Base-by-base conservation (phyloP, 2,113 vertebrate genomes). In the Datnioides undecimradiatus region DNA sequence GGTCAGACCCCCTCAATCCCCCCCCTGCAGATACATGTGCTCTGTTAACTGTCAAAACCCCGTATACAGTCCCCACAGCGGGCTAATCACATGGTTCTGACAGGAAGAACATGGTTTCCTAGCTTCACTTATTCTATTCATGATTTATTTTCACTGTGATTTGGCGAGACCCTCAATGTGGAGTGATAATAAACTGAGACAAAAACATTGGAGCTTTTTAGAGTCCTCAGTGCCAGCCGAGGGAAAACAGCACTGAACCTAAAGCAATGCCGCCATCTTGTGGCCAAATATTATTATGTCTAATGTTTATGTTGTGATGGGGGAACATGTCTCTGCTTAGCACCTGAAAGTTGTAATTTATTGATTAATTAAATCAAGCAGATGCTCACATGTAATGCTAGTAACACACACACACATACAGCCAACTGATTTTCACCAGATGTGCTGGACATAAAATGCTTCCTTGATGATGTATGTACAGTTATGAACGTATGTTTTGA, bases 221-320 rank as follows among this genome's bases (percentile, higher is more conserved):
- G 63, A 8, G 7, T 8, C 40, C 23, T 58, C 19, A 3, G 4
- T 10, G 10, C 29, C 34, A 12, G 6, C 10, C 12, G 2, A 8
- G 17, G 11, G 0, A 1, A 41, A 63, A 49, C 10, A 6, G 3
- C 21, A 9, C 17, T 19, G 6, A 72, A 76, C 13, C 1, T 76
- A 10, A 75, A 66, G 9, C 88, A 80, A 84, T 87, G 87, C 84
- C 84, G 59, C 86, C 88, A 90, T 57, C 94, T 92, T 40, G 84
- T 89, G 94, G 85, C 10, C 51, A 73, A 38, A 25, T 2, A 0
- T 19, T 3, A 23, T 48, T n/a, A 55, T 27, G n/a, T 8, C 5
- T 27, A 14, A 1, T 10, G 14, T 27, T 59, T 55, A 3, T 27
- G 23, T 21, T 2, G 0, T 1, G 23, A 16, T n/a, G 33, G 41